Evolutionary conservation across 2,888 invertebrate genomes (phyloP).

Genomic region (Zeuzera pyrina): DNA sequence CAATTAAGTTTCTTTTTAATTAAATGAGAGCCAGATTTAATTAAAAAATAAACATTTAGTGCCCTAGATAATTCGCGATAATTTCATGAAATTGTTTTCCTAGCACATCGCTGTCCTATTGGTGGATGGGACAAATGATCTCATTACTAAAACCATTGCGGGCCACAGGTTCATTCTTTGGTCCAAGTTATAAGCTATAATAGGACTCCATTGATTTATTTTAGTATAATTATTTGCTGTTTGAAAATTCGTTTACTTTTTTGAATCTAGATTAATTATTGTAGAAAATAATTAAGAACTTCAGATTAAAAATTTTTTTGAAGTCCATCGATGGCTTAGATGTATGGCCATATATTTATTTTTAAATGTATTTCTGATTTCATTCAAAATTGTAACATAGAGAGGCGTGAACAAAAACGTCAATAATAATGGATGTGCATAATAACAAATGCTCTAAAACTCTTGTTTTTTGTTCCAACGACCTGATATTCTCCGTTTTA

Average conservation of each 20-base stretch:
- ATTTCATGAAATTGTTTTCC: slow-evolving; percentile 30
- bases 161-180: slow-evolving; percentile 25
- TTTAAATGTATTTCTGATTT: no score
- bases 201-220: background rate
- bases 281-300: no score
- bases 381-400: no score
- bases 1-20: no score
- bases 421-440: no score
- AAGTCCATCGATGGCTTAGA: no score
- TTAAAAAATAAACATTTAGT: slow-evolving; percentile 26
- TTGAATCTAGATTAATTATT: no score
- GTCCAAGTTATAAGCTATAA: slow-evolving; percentile 21
- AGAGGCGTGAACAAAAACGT: no score
- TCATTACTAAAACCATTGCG: slow-evolving; percentile 40
- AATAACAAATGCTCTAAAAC: no score
- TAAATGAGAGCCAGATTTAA: slow-evolving; percentile 8
- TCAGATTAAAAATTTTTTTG: no score
- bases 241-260: no score
- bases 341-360: no score
- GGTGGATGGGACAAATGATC: slow-evolving; percentile 40
- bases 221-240: background rate
- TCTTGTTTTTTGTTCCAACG: slow-evolving; percentile 25
- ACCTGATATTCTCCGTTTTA: slow-evolving; percentile 39
- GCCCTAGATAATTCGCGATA: slow-evolving; percentile 25
- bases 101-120: slow-evolving; percentile 29